These are phyloP conservation scores for Cassiopea andromeda DNA, from an alignment of 30 jellyfish, hydroid and myxozoan genomes.

Conservation along the genomic window DNA sequence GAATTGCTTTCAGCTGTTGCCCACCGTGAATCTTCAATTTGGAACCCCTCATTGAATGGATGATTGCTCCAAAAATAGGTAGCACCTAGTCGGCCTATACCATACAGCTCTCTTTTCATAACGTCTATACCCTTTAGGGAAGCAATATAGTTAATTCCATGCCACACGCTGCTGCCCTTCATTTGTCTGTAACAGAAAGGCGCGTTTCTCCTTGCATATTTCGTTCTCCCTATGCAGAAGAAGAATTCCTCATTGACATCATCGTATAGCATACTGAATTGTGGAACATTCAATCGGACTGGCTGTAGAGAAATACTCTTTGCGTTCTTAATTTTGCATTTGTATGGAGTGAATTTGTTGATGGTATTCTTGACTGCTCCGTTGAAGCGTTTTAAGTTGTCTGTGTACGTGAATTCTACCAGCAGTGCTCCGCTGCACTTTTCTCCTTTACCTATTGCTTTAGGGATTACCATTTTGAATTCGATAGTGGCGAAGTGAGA, in stretches of 20 bases:
- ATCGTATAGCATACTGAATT: constrained; percentile 39
- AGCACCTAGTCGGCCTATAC: neutral
- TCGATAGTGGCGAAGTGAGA: neutral
- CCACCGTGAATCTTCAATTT: constrained; percentile 27
- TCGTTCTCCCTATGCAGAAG: neutral
- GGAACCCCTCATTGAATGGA: neutral
- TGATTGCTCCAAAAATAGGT: neutral
- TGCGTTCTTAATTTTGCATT: neutral
- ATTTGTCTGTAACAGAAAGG: neutral
- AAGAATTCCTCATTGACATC: constrained; percentile 26
- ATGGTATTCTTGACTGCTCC: constrained; percentile 10
- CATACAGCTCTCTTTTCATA: neutral
- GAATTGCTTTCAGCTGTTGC: neutral
- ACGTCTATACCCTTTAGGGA: constrained; percentile 15
- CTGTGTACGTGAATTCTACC: constrained; percentile 29
- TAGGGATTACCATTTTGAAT: constrained; percentile 11
- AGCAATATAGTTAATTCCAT: neutral
- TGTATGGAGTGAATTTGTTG: constrained; percentile 2
- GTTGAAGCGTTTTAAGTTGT: constrained; percentile 16
- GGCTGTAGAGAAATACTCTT: neutral
- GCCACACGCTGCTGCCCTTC: constrained; percentile 10
- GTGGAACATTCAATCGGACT: constrained; percentile 6
- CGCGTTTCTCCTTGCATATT: neutral
- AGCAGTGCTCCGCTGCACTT: neutral
- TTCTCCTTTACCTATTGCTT: neutral